Evolutionary conservation across 2,797 vertebrate species (phyloP).

Genomic region (Sebastes matsubarae): DNA sequence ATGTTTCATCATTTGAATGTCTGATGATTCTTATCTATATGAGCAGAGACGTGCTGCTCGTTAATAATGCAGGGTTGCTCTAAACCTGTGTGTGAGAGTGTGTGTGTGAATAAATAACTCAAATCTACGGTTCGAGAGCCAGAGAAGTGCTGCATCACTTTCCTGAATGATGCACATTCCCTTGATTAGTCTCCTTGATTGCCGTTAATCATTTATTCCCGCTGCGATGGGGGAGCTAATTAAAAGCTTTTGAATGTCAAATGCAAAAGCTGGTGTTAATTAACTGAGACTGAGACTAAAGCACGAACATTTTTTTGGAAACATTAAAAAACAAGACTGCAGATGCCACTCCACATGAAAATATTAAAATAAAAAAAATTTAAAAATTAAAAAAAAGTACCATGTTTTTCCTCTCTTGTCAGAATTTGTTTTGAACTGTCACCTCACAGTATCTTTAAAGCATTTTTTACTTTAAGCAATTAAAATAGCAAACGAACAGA

Average conservation of each 20-base stretch:
- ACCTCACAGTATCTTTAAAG: background rate
- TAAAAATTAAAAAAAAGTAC: background rate
- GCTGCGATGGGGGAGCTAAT: conserved; percentile 3
- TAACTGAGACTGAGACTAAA: background rate
- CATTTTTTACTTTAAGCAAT: too few species aligned
- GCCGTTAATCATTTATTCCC: conserved; percentile 21
- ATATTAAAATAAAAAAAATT: background rate
- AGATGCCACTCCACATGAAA: background rate
- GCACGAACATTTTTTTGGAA: background rate
- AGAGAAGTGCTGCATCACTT: background rate
- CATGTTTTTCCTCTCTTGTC: background rate
- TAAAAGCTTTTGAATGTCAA: conserved; percentile 29
- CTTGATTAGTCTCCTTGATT: conserved; percentile 11
- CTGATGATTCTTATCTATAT: conserved; percentile 6
- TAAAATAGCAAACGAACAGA: background rate
- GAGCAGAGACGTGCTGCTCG: conserved; percentile 15
- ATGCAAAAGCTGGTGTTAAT: conserved; percentile 19
- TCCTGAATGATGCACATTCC: background rate
- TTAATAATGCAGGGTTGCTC: conserved; percentile 56
- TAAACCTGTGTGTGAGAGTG: background rate
- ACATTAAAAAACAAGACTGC: background rate
- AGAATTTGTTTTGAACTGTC: background rate
- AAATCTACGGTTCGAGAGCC: background rate
- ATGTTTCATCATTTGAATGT: conserved; percentile 5
- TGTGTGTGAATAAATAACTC: background rate